Evolutionary conservation across 2,113 vertebrate species (phyloP).

Genomic region (Pleuronectes platessa): DNA sequence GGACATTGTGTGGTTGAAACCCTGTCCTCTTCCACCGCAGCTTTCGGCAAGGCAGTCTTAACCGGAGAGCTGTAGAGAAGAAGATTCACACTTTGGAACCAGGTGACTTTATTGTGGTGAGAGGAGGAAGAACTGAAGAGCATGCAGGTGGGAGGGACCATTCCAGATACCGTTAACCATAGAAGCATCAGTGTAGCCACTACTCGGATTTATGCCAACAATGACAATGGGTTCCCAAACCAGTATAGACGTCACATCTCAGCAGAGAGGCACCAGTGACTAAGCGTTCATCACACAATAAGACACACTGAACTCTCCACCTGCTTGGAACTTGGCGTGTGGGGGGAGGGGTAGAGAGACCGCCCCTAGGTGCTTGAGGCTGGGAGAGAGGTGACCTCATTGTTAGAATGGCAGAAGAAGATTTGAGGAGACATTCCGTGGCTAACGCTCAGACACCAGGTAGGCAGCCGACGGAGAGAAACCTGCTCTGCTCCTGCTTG

Average conservation of each 20-base stretch:
- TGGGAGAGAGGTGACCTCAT: too few relatives aligned
- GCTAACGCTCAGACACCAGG: too few relatives aligned
- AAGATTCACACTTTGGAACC: neutral
- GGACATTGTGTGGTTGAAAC: neutral
- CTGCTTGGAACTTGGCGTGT: too few relatives aligned
- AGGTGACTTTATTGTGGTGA: neutral
- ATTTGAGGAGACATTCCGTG: too few relatives aligned
- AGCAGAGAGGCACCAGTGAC: neutral
- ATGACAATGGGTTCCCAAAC: neutral
- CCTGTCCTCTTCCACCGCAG: neutral
- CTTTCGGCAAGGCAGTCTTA: too few relatives aligned
- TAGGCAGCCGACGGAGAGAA: too few relatives aligned
- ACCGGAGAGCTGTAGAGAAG: neutral
- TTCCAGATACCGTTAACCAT: neutral
- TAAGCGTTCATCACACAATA: neutral
- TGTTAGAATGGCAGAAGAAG: too few relatives aligned
- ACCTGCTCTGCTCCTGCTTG: too few relatives aligned
- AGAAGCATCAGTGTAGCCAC: too few relatives aligned
- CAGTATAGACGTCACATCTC: neutral
- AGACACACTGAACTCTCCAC: too few relatives aligned
- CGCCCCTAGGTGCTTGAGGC: too few relatives aligned
- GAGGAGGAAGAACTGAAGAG: neutral
- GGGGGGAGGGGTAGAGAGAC: too few relatives aligned
- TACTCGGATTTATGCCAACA: neutral
- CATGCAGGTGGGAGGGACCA: neutral